Evolutionary conservation across 1,140 invertebrate genomes (phyloP), one percentile per base, ranked within the genome.

Genomic region (Colletes gigas): DNA sequence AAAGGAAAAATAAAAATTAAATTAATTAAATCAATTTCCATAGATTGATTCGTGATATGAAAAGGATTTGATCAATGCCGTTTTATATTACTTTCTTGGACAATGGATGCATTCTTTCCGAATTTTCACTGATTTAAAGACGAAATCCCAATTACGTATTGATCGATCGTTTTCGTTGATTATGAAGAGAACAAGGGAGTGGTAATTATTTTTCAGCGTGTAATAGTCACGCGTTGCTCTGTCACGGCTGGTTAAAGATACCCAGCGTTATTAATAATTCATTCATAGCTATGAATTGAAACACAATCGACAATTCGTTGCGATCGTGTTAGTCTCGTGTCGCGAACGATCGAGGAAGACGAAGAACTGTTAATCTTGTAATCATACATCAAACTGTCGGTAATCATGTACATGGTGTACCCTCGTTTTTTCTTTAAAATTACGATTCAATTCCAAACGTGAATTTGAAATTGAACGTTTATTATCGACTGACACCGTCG

Each of bases 231-330:
- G 17, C 72, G 21, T 74, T 74, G 4, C 30, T 54, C 17, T 41
- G 47, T 30, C 30, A 6, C 4, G 10, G 44, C 8, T n/a, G 44
- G 39, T 68, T 19, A 10, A 10, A 55, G 52, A 67, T 15, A 19
- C 14, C 30, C 19, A 4, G 12, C 52, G 50, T 57, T 75, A 75
- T 75, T 75, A 75, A 75, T 66, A 75, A 55, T 76, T 66, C 62
- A 76, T 76, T 30, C 62, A 68, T 57, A 68, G 39, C 8, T 21
- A 10, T 12, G 41, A 57, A 66, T 65, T 55, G 39, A 66, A 66
- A 30, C 19, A 6, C 44, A 17, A 52, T 21, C 41, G 19, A 21
- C 19, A 39, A 68, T 67, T 57, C 7, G 4, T 10, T 44, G 74
- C 19, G 47, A 76, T 57, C 41, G 9, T 7, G 57, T 68, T 76